Conservation (phyloP, 1,140 invertebrate species). For the Pseudomyrmex dendroicus region DNA sequence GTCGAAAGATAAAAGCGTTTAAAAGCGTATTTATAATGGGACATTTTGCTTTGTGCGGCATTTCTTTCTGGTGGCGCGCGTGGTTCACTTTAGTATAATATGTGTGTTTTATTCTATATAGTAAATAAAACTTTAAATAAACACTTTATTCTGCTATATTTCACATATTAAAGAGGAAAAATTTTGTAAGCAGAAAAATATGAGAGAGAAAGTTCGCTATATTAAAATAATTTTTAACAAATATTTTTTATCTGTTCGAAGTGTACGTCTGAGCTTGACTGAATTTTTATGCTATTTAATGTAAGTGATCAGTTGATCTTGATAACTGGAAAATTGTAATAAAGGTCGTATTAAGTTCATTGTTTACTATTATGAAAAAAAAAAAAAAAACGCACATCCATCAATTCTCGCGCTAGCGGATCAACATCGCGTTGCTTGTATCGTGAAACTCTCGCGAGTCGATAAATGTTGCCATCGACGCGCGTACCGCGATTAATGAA, state of each 20-base stretch:
- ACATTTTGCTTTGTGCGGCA: background rate
- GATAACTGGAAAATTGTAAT: constrained; percentile 3
- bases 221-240: background rate
- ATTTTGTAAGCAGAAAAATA: background rate
- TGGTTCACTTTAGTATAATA: background rate
- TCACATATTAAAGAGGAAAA: background rate
- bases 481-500: constrained; percentile 74
- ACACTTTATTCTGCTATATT: background rate
- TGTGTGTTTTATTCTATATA: background rate
- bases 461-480: constrained; percentile 56
- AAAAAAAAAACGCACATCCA: too few relatives aligned
- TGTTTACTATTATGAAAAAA: too few relatives aligned
- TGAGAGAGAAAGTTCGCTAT: background rate
- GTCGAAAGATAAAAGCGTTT: constrained; percentile 27
- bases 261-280: constrained; percentile 6
- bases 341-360: background rate
- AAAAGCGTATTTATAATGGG: constrained; percentile 11
- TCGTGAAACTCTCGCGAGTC: constrained; percentile 10
- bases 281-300: background rate
- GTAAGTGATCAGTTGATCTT: background rate
- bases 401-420: background rate
- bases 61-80: background rate
- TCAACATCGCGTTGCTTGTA: constrained; percentile 1
- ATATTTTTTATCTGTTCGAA: too few relatives aligned
- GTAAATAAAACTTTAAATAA: too few relatives aligned